These are phyloP conservation scores for Odontocerum albicorne DNA, from an alignment of 2,888 invertebrate species.

Conservation along the genomic window DNA sequence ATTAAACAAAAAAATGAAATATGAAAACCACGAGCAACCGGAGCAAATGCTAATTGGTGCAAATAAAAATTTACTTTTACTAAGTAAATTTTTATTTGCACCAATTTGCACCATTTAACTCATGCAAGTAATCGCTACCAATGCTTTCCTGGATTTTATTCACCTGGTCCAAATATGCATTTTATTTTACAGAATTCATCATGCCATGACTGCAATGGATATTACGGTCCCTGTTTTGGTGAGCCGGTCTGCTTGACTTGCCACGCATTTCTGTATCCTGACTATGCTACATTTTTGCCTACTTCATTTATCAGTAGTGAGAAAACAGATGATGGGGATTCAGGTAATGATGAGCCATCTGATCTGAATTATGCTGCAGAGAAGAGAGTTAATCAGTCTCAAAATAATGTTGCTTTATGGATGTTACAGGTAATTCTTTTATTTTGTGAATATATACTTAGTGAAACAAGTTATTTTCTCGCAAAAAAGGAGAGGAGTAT, in stretches of 20 bases:
- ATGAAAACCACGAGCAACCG: too few relatives aligned
- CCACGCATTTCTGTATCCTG: conserved; percentile 89
- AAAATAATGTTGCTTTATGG: conserved; percentile 31
- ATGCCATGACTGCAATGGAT: conserved; percentile 88
- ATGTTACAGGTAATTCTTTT: conserved; percentile 26
- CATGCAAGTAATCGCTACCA: too few relatives aligned
- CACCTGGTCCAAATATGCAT: too few relatives aligned
- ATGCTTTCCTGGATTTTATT: too few relatives aligned
- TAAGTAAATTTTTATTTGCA: not conserved
- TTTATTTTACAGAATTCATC: conserved; percentile 59
- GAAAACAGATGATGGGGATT: conserved; percentile 85
- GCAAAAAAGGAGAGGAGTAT: too few relatives aligned
- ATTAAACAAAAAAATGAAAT: too few relatives aligned
- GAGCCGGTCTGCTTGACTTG: conserved; percentile 92
- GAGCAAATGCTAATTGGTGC: too few relatives aligned
- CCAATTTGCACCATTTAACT: too few relatives aligned
- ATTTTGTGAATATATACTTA: too few relatives aligned
- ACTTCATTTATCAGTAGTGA: conserved; percentile 56
- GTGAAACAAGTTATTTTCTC: too few relatives aligned
- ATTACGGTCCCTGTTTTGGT: conserved; percentile 88
- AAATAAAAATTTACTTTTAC: too few relatives aligned
- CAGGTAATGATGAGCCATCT: conserved; percentile 92
- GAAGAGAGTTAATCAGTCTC: conserved; percentile 48
- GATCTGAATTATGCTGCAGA: conserved; percentile 64
- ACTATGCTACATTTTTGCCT: conserved; percentile 62